Conservation (phyloP, 2,888 invertebrate genomes). For the Spialia ferax region DNA sequence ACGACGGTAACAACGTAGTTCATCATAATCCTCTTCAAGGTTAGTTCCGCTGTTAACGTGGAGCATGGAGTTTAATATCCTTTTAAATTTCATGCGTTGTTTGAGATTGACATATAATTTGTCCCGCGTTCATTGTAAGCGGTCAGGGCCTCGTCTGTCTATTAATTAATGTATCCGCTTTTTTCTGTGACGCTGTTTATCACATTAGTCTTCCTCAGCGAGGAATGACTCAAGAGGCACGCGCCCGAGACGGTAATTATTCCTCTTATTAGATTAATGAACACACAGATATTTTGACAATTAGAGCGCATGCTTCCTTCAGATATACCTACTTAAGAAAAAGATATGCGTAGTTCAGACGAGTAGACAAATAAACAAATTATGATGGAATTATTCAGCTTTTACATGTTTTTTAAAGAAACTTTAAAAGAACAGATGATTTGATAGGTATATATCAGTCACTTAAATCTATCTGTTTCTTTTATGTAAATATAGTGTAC, state of each 20-base stretch:
- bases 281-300: slow-evolving; percentile 48
- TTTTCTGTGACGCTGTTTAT: slow-evolving; percentile 75
- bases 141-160: slow-evolving; percentile 76
- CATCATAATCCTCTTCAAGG: slow-evolving; percentile 27
- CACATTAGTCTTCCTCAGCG: slow-evolving; percentile 72
- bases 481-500: too few relatives aligned
- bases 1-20: slow-evolving; percentile 12
- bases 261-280: slow-evolving; percentile 55
- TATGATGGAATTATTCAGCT: too few relatives aligned
- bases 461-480: too few relatives aligned
- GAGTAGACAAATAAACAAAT: background rate
- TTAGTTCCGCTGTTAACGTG: slow-evolving; percentile 12
- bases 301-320: slow-evolving; percentile 21
- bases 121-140: slow-evolving; percentile 47
- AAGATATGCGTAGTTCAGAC: background rate
- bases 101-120: slow-evolving; percentile 40
- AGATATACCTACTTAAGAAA: background rate
- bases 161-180: slow-evolving; percentile 83
- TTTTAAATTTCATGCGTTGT: slow-evolving; percentile 39
- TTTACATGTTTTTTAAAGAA: too few relatives aligned
- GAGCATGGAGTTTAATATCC: slow-evolving; percentile 20
- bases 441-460: too few relatives aligned
- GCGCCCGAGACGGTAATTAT: slow-evolving; percentile 63
- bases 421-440: too few relatives aligned
- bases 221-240: slow-evolving; percentile 72